Evolutionary conservation across 2,797 vertebrate species (phyloP).

Genomic region (Diplodus puntazzo): DNA sequence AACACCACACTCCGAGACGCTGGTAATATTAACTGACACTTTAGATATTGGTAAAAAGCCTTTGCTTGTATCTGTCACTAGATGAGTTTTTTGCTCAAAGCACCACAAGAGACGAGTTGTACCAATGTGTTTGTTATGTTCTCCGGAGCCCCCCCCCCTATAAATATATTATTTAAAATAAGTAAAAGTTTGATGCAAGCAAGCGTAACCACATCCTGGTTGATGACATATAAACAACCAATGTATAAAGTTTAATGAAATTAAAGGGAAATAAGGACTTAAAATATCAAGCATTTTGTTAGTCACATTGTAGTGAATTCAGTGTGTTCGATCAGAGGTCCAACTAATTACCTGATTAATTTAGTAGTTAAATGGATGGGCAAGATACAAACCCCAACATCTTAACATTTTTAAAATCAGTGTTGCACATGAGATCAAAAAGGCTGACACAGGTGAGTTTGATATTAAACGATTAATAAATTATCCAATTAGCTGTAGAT

Average conservation of each 20-base stretch:
- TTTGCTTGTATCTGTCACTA: constrained; percentile 61
- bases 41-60: constrained; percentile 38
- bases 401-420: too few species aligned
- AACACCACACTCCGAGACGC: constrained; percentile 7
- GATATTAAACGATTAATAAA: neutral
- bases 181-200: constrained; percentile 31
- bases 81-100: constrained; percentile 30
- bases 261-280: too few species aligned
- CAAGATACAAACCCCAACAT: too few species aligned
- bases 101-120: constrained; percentile 18
- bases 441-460: neutral
- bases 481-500: neutral
- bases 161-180: constrained; percentile 3
- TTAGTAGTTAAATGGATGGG: too few species aligned
- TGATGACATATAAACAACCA: neutral
- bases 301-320: neutral
- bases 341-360: neutral
- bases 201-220: neutral
- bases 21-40: constrained; percentile 40
- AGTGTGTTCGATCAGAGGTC: neutral
- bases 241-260: neutral
- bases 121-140: constrained; percentile 1
- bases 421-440: too few species aligned
- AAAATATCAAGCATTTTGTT: too few species aligned
- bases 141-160: neutral